Evolutionary conservation across 1,140 invertebrate species (phyloP).

Genomic region (Cotesia glomerata): DNA sequence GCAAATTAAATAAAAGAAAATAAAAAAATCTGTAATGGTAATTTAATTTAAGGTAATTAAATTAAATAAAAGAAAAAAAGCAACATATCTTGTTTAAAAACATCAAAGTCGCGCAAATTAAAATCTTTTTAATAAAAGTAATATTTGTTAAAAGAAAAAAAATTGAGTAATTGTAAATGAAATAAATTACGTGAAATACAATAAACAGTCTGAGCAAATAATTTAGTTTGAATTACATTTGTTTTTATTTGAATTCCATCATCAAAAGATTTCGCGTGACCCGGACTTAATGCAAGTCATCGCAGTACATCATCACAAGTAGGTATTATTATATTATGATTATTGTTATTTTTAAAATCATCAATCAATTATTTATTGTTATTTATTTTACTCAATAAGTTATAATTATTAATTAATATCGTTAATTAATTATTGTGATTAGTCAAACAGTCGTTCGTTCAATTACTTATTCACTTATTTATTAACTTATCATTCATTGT

Average conservation of each 20-base stretch:
- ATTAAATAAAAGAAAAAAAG: background rate
- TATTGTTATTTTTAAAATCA: slow-evolving; percentile 50
- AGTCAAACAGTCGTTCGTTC: slow-evolving; percentile 48
- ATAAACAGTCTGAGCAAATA: slow-evolving; percentile 59
- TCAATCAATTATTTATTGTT: slow-evolving; percentile 41
- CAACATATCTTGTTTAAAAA: background rate
- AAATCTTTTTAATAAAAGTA: background rate
- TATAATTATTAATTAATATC: slow-evolving; percentile 54
- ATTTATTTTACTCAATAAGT: slow-evolving; percentile 48
- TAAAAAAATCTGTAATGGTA: no score
- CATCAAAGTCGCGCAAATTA: slow-evolving; percentile 3
- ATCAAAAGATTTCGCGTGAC: slow-evolving; percentile 62
- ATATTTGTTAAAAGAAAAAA: slow-evolving; percentile 4
- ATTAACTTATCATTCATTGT: slow-evolving; percentile 30
- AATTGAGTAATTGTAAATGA: slow-evolving; percentile 43
- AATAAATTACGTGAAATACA: slow-evolving; percentile 46
- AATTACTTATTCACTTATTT: slow-evolving; percentile 32
- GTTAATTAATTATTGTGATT: slow-evolving; percentile 50
- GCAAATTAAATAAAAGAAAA: no score
- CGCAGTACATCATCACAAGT: slow-evolving; percentile 62
- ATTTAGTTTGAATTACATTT: slow-evolving; percentile 63
- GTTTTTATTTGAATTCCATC: slow-evolving; percentile 64
- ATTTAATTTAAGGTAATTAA: background rate
- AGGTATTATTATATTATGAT: slow-evolving; percentile 38
- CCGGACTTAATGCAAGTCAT: slow-evolving; percentile 61